Conservation (phyloP, 1,140 invertebrate species). For the Zophobas atratus region DNA sequence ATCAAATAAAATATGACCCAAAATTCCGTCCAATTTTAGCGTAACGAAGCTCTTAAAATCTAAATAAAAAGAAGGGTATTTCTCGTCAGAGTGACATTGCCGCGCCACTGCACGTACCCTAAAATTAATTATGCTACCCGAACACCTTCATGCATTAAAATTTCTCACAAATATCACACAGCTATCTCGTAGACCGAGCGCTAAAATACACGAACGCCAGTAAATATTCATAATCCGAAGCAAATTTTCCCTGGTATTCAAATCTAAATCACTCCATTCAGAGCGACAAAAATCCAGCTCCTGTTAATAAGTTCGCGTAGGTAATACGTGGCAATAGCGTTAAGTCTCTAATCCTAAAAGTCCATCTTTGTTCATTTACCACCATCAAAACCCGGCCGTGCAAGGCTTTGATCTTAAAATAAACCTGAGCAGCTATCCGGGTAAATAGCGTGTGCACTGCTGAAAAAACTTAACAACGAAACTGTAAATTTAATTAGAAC, state of each 20-base stretch:
- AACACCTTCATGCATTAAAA: conserved; percentile 26
- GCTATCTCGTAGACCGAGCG: background rate
- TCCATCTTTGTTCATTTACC: conserved; percentile 40
- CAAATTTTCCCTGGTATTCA: conserved; percentile 1
- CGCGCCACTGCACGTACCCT: conserved; percentile 9
- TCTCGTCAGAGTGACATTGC: conserved; percentile 5
- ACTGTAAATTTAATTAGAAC: conserved; percentile 18
- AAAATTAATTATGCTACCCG: conserved; percentile 30
- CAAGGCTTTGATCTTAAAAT: conserved; percentile 23
- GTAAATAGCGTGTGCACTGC: background rate
- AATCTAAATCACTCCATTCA: conserved; percentile 26
- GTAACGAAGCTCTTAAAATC: background rate
- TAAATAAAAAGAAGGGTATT: conserved; percentile 1
- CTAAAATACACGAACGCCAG: conserved; percentile 17
- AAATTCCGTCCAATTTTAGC: background rate
- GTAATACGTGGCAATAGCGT: conserved; percentile 20
- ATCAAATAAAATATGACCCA: no score
- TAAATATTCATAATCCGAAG: conserved; percentile 20
- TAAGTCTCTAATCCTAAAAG: conserved; percentile 26
- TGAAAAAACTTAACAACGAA: background rate
- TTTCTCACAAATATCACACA: conserved; percentile 11
- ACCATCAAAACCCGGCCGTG: conserved; percentile 2
- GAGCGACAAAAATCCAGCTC: conserved; percentile 8
- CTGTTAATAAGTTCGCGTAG: conserved; percentile 22
- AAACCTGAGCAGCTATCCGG: conserved; percentile 6